Conservation (phyloP, 92 coral and sea anemone genomes). For the Virgularia gustaviana region DNA sequence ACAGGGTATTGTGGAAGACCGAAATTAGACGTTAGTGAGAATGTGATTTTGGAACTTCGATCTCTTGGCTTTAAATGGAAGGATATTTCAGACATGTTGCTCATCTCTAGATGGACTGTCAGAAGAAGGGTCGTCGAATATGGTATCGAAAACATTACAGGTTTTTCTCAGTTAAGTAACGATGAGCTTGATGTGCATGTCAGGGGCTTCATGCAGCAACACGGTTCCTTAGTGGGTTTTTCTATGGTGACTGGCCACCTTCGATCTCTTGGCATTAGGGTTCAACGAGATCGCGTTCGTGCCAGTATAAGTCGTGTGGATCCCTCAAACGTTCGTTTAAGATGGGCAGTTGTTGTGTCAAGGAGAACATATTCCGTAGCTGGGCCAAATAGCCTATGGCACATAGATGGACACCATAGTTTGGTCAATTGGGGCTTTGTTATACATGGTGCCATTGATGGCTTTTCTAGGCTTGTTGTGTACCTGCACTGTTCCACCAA, state of each 20-base stretch:
- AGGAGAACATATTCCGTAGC: slow-evolving; percentile 13
- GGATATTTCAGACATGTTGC: slow-evolving; percentile 44
- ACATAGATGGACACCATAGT: slow-evolving; percentile 24
- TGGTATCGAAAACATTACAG: slow-evolving; percentile 51
- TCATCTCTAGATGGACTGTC: slow-evolving; percentile 50
- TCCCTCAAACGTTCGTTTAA: slow-evolving; percentile 12
- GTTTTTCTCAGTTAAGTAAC: slow-evolving; percentile 41
- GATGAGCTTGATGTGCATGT: slow-evolving; percentile 47
- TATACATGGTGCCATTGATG: slow-evolving; percentile 14
- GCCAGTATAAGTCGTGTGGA: neutral
- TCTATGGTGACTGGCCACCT: slow-evolving; percentile 53
- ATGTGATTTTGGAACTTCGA: slow-evolving; percentile 50
- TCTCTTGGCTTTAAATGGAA: slow-evolving; percentile 51
- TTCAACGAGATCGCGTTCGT: slow-evolving; percentile 43
- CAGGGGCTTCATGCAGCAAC: slow-evolving; percentile 33
- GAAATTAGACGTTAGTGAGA: slow-evolving; percentile 50
- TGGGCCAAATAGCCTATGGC: slow-evolving; percentile 10
- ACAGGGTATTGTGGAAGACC: slow-evolving; percentile 50
- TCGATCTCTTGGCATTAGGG: slow-evolving; percentile 49
- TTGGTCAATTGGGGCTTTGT: slow-evolving; percentile 25
- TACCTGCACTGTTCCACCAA: slow-evolving; percentile 1
- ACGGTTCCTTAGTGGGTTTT: slow-evolving; percentile 51
- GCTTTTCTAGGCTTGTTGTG: slow-evolving; percentile 20
- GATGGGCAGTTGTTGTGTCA: slow-evolving; percentile 29
- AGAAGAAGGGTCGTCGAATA: slow-evolving; percentile 48